Evolutionary conservation across 2,797 vertebrate genomes (phyloP).

Genomic region (Centropyge bicolor): DNA sequence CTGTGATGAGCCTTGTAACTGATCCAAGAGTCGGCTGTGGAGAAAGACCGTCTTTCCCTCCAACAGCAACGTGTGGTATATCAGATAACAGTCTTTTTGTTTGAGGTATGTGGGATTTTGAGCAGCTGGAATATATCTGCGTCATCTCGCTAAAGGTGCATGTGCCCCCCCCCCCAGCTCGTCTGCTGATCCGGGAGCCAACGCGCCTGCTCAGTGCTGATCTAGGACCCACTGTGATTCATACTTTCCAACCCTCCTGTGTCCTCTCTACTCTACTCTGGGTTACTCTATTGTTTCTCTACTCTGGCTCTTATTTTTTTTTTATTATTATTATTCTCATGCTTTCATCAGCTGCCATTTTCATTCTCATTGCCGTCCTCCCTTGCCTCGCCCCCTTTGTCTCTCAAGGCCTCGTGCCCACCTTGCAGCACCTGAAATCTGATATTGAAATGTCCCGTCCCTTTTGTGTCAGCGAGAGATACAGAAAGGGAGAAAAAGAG

Average conservation of each 20-base stretch:
- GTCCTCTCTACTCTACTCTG: constrained; percentile 47
- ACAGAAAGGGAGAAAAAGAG: constrained; percentile 48
- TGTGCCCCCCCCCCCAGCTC: constrained; percentile 56
- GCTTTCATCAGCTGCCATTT: constrained; percentile 16
- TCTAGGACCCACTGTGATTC: constrained; percentile 62
- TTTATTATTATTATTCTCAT: constrained; percentile 25
- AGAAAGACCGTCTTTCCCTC: constrained; percentile 14
- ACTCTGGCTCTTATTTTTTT: not conserved
- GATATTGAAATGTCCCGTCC: constrained; percentile 63
- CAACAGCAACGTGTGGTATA: constrained; percentile 23
- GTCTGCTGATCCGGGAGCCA: constrained; percentile 44
- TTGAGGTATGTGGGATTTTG: constrained; percentile 48
- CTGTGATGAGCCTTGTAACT: constrained; percentile 44
- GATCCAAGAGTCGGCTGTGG: constrained; percentile 33
- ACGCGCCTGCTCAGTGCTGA: constrained; percentile 47
- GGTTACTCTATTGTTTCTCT: constrained; percentile 37
- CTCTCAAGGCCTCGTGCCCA: constrained; percentile 46
- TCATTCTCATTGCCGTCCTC: constrained; percentile 27
- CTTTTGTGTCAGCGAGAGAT: constrained; percentile 47
- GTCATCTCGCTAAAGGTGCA: constrained; percentile 57
- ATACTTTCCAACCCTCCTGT: constrained; percentile 42
- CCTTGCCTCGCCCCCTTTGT: not conserved
- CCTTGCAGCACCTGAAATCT: constrained; percentile 44
- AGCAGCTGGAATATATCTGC: constrained; percentile 60
- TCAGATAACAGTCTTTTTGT: constrained; percentile 46